Evolutionary conservation across 2,113 vertebrate genomes (phyloP).

Genomic region (Calyptommatus sinebrachiatus): DNA sequence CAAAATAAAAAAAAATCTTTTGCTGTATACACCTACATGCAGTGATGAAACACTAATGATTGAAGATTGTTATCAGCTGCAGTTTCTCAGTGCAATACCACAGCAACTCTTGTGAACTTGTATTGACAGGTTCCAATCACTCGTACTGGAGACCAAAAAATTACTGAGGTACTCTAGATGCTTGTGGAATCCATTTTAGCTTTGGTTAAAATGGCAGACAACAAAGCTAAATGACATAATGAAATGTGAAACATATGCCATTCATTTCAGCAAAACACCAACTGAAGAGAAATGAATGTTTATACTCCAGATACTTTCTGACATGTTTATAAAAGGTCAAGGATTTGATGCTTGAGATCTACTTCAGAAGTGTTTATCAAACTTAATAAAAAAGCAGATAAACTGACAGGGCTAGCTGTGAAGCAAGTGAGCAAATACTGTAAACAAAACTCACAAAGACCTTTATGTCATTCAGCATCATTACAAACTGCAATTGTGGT

Average conservation of each 20-base stretch:
- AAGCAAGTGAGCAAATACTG: constrained; percentile 13
- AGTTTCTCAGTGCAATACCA: neutral
- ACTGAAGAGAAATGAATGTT: constrained; percentile 28
- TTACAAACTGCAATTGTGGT: neutral
- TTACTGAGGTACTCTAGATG: neutral
- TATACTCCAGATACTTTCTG: constrained; percentile 25
- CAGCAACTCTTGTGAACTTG: neutral
- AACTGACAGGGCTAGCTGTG: constrained; percentile 15
- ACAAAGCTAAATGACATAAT: neutral
- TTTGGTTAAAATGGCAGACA: neutral
- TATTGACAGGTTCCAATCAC: neutral
- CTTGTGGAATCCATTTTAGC: neutral
- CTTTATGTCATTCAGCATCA: constrained; percentile 6
- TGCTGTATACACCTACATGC: too few species aligned
- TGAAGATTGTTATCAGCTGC: too few species aligned
- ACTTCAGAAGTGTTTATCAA: too few species aligned
- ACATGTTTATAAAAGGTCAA: constrained; percentile 8
- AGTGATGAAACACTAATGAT: too few species aligned
- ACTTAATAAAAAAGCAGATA: too few species aligned
- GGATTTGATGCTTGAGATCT: too few species aligned
- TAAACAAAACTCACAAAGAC: neutral
- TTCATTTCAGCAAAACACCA: neutral
- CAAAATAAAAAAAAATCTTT: too few species aligned
- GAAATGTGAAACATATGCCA: neutral
- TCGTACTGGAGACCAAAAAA: neutral